Evolutionary conservation across 2,888 invertebrate species (phyloP).

Genomic region (Perizoma affinitatum): DNA sequence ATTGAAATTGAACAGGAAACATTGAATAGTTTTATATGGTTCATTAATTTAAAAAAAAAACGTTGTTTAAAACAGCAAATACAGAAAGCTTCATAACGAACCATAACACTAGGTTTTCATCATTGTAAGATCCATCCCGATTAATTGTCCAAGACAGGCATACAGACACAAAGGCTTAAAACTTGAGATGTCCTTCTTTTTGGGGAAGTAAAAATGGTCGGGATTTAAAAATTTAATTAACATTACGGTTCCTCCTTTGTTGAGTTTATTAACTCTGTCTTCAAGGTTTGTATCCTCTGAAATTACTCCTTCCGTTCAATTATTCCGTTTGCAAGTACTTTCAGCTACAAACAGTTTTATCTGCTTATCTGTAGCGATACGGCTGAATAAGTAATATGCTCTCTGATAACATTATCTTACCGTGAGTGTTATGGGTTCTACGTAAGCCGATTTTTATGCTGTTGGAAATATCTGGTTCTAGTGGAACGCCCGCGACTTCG

Average conservation of each 20-base stretch:
- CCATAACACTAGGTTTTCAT: too few species aligned
- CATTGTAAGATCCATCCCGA: too few species aligned
- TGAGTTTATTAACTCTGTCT: too few species aligned
- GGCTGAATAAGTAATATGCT: conserved; percentile 58
- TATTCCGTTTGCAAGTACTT: conserved; percentile 35
- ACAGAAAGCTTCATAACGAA: too few species aligned
- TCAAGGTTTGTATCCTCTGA: conserved; percentile 1
- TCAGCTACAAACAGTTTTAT: conserved; percentile 55
- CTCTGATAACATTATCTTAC: conserved; percentile 50
- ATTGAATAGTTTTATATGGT: conserved; percentile 29
- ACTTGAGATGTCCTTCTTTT: too few species aligned
- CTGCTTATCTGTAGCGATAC: conserved; percentile 59
- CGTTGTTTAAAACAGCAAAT: too few species aligned
- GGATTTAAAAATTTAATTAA: too few species aligned
- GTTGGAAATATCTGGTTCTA: conserved; percentile 20
- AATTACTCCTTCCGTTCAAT: conserved; percentile 20
- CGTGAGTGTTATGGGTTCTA: conserved; percentile 34
- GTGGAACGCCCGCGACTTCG: too few species aligned
- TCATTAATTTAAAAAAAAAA: conserved; percentile 2
- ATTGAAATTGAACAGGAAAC: conserved; percentile 21
- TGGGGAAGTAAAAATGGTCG: too few species aligned
- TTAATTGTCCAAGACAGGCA: too few species aligned
- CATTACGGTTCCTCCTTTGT: too few species aligned
- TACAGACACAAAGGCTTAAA: too few species aligned
- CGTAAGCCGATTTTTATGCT: conserved; percentile 25